Base-by-base conservation (phyloP, 2,797 vertebrate species). In the Lophius americanus region DNA sequence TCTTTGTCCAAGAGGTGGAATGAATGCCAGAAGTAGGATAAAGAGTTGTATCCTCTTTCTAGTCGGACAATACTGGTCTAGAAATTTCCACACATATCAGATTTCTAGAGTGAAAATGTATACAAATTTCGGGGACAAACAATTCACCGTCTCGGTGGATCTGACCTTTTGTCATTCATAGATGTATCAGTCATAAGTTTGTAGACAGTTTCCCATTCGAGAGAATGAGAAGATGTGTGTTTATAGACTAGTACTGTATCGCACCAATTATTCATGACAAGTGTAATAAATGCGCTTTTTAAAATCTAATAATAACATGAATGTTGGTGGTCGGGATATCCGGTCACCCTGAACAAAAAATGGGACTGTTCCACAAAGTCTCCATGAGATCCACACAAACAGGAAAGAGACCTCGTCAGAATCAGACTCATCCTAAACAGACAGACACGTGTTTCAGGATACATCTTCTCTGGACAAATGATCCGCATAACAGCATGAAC, bases 401-500 rank as follows among this genome's bases (percentile, higher is more conserved):
- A 50, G 10, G 50, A 14, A 62, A 23, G 52, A 43, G 1, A 23
- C 23, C 23, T 23, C 23, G 23, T 23, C 23, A 23, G 23, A 23
- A 23, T 23, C 23, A 23, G 23, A 23, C 23, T 23, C 23, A 23
- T 23, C 23, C 23, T 23, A 23, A 23, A 23, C 23, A 23, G 23
- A 23, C 23, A 23, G 23, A 23, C 23, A 23, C 23, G 23, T 23
- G 23, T 23, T 23, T 23, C 23, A 23, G 23, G 23, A 23, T 1
- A 23, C 23, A 38, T 14, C 33, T 35, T 49, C 13, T 33, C 11
- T 4, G 9, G 36, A 11, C 7, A 23, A 47, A 44, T 56, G 9
- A 54, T 58, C 54, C 63, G 54, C 14, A 55, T 48, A 49, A 61
- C 41, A 23, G 36, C 32, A 42, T 51, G 51, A 75, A 63, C 42